These are phyloP conservation scores for Erpetoichthys calabaricus DNA, from an alignment of 2,797 vertebrate species.

Conservation along the genomic window DNA sequence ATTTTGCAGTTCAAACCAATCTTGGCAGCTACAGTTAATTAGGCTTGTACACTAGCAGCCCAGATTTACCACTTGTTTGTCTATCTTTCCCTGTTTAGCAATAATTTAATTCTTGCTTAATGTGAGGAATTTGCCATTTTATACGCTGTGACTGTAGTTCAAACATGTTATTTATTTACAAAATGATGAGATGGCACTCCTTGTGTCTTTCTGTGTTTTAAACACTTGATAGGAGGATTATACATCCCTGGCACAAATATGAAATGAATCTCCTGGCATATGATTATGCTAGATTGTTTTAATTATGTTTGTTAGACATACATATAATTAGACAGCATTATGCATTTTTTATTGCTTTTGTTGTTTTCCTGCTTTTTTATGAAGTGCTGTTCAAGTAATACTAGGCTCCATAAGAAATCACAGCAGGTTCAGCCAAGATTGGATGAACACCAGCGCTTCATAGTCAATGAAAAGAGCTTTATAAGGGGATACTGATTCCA, in stretches of 20 bases:
- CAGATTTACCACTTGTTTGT: constrained; percentile 38
- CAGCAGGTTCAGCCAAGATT: too few species aligned
- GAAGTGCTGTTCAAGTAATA: not conserved
- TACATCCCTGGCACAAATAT: not conserved
- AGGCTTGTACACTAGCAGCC: constrained; percentile 29
- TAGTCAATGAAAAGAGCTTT: too few species aligned
- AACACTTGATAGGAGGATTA: not conserved
- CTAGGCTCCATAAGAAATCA: too few species aligned
- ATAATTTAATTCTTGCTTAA: constrained; percentile 40
- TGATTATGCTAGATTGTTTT: not conserved
- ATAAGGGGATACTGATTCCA: too few species aligned
- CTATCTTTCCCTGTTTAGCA: constrained; percentile 31
- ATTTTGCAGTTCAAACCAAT: constrained; percentile 18
- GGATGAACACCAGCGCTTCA: too few species aligned
- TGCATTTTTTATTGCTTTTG: not conserved
- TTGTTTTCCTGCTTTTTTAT: not conserved
- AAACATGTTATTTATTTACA: constrained; percentile 18
- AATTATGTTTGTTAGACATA: not conserved
- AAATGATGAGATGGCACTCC: constrained; percentile 8
- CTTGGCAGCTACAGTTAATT: constrained; percentile 36
- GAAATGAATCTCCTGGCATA: not conserved
- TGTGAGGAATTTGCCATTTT: constrained; percentile 22
- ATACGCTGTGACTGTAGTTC: constrained; percentile 22
- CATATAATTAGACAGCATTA: not conserved
- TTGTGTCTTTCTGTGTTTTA: constrained; percentile 1